Evolutionary conservation across 2,888 invertebrate genomes (phyloP), one percentile per base, ranked within the genome.

Genomic region (Melieria picta): DNA sequence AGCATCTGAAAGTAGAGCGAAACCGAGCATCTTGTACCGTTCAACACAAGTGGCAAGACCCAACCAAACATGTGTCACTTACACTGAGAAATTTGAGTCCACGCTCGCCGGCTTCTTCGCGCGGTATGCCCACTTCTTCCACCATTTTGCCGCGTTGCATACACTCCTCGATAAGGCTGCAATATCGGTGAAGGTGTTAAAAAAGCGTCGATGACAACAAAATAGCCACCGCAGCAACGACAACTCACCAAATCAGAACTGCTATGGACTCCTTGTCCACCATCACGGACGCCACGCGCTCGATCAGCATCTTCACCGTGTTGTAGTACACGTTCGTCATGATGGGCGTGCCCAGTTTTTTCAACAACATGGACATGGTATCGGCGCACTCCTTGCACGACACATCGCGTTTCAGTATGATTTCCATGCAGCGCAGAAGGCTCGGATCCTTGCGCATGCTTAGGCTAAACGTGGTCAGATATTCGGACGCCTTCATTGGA

Each of bases 261-360:
- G 93, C 91, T 79, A 98, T 90, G 0, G 97, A 94, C 75, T 94
- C 93, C 80, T 93, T 93, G 85, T 99, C 99, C 10, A 99, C 94
- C 94, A 98, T 96, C 5, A 99, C 97, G 0, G 97, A 97, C 75
- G 97, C 97, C 11, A 97, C 94, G 72, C 98, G 90, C 87, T 98
- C 98, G 71, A 99, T 88, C 62, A 99, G 87, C 92, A 96, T 96
- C 88, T 98, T 98, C 56, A 98, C 94, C 1, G 96, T 97, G 85
- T 96, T 97, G 88, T 98, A 98, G 86, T 98, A 96, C 50, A 96
- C 88, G 87, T 98, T 97, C 3, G 97, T 96, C 93, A 97, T 97
- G 4, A 96, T 93, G 0, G 97, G 97, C 81, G 95, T 93, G 0
- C 98, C 98, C 4, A 98, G 89, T 86, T 97, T 97, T 86, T 97